Base-by-base conservation (phyloP, 30 jellyfish, hydroid and myxozoan species). In the Cassiopea xamachana region DNA sequence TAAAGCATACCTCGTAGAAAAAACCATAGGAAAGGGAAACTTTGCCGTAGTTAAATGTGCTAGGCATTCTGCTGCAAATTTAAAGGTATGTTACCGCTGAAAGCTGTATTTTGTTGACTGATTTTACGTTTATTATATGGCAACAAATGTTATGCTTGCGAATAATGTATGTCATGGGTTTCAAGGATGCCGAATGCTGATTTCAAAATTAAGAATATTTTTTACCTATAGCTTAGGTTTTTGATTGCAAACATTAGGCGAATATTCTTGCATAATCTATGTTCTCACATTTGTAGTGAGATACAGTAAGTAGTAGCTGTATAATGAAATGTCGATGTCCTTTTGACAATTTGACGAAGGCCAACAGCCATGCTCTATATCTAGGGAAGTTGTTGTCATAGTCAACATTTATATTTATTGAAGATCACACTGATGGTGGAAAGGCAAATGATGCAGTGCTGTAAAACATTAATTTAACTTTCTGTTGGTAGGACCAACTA, bases 1-100 rank as follows among this genome's bases (percentile, higher is more conserved):
- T 55, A 95, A 98, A 14, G 89, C 90, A 48, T 96, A 96, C 45
- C 85, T 88, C 46, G 77, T 96, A 12, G 99, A 94, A 74, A 91
- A 89, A 85, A 90, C 99, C 1, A 92, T 96, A 46, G 99, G 99
- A 14, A 96, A 92, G 69, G 99, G 99, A 80, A 92, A 92, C 77
- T 96, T 92, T 89, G 99, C 98, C 60, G 99, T 96, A 18, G 99
- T 96, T 46, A 96, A 96, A 82, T 79, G 94, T 81, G 99, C 99
- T 68, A 86, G 82, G 48, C 99, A 96, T 86, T 69, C 96, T n/a
- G 60, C 89, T 59, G 97, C 99, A 9, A 87, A 91, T 77, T 85
- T 69, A 83, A 90, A 90, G 98, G 98, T 94, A 60, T 10, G 90
- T 8, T 17, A 48, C 0, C 2, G 45, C 14, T 60, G 44, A 13